These are phyloP conservation scores for Masnerella sp. DNA, from an alignment of 2,888 invertebrate genomes.

Conservation along the genomic window DNA sequence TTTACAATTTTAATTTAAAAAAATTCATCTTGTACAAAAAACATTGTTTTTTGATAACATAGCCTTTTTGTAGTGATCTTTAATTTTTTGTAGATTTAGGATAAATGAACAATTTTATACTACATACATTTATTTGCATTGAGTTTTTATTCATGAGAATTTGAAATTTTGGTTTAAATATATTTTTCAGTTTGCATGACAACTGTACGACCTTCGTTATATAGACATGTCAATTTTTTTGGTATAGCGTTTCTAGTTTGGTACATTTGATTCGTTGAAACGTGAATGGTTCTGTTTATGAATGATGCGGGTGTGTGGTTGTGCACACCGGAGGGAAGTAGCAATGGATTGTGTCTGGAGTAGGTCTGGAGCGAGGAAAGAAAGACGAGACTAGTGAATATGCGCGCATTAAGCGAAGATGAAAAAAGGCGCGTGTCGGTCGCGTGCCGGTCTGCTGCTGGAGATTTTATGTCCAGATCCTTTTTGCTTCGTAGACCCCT, in stretches of 20 bases:
- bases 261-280: slow-evolving; percentile 34
- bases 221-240: no score
- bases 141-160: no score
- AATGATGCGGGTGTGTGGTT: slow-evolving; percentile 38
- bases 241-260: neutral
- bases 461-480: slow-evolving; percentile 37
- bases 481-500: slow-evolving; percentile 13
- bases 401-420: slow-evolving; percentile 61
- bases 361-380: slow-evolving; percentile 51
- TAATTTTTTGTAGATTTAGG: no score
- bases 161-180: no score
- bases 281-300: slow-evolving; percentile 47
- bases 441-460: slow-evolving; percentile 70
- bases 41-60: no score
- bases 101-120: no score
- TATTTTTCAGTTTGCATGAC: no score
- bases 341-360: slow-evolving; percentile 54
- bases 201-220: no score
- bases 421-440: slow-evolving; percentile 74
- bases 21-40: no score
- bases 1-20: no score
- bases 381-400: slow-evolving; percentile 31
- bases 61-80: no score
- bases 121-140: no score
- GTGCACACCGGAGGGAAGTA: slow-evolving; percentile 49